Evolutionary conservation across 1,140 invertebrate species (phyloP).

Genomic region (Drosophila truncata): DNA sequence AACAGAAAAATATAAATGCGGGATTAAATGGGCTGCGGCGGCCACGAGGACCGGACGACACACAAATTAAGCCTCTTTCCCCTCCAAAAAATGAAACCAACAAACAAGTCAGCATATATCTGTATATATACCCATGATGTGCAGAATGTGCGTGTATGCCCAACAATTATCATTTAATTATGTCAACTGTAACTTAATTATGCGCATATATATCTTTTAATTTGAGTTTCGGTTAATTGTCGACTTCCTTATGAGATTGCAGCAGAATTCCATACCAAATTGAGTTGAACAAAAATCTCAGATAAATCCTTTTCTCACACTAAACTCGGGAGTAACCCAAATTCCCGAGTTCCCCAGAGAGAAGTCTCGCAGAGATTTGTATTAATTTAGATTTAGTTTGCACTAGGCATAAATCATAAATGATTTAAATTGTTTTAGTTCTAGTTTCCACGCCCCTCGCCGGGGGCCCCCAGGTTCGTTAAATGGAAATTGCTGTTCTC

Average conservation of each 20-base stretch:
- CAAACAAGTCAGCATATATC: conserved; percentile 20
- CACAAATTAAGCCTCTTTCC: conserved; percentile 60
- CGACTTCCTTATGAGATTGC: conserved; percentile 71
- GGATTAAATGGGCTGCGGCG: conserved; percentile 67
- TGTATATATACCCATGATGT: not conserved
- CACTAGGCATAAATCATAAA: conserved; percentile 46
- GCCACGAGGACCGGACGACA: conserved; percentile 66
- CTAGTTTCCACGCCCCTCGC: conserved; percentile 23
- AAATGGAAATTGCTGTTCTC: conserved; percentile 67
- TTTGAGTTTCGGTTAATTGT: conserved; percentile 75
- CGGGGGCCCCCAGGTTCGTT: conserved; percentile 35
- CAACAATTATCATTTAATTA: conserved; percentile 84
- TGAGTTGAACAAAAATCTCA: not conserved
- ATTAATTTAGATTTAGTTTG: conserved; percentile 41
- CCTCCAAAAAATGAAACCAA: conserved; percentile 26
- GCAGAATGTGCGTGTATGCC: conserved; percentile 28
- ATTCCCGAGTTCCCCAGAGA: conserved; percentile 5
- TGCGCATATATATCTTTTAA: conserved; percentile 75
- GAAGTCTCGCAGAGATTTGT: conserved; percentile 31
- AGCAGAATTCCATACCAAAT: conserved; percentile 36
- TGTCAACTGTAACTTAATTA: conserved; percentile 85
- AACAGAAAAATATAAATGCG: conserved; percentile 65
- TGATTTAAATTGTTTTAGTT: conserved; percentile 63
- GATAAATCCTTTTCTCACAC: conserved; percentile 36
- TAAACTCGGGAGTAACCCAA: conserved; percentile 16